Percentiles rank a stretch among this genome's conserved stretches.
These are phyloP conservation scores for Drosophila setifemur DNA, from an alignment of 1,140 invertebrate species.

Conservation along the genomic window DNA sequence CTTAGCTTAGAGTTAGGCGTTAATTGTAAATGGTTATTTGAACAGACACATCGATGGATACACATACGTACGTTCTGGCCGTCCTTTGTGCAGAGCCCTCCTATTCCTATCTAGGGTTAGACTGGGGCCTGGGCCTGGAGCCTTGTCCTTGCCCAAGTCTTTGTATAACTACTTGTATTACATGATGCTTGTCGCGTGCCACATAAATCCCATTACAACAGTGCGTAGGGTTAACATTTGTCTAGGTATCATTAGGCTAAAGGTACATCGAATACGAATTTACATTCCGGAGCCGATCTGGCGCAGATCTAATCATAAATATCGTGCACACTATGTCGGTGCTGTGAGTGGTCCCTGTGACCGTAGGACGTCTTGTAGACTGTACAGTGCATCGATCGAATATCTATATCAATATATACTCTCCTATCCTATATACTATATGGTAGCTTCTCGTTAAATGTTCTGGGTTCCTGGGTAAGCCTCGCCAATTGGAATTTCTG, in stretches of 20 bases:
- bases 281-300: background rate
- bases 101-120: constrained; percentile 25
- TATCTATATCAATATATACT: background rate
- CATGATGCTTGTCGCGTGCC: constrained; percentile 43
- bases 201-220: constrained; percentile 52
- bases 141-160: constrained; percentile 31
- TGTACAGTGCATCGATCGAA: constrained; percentile 25
- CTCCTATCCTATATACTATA: constrained; percentile 4
- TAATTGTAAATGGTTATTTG: constrained; percentile 51
- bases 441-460: constrained; percentile 27
- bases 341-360: constrained; percentile 49
- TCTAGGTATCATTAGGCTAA: constrained; percentile 26
- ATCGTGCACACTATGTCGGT: constrained; percentile 7
- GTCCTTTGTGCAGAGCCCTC: background rate
- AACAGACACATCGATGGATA: constrained; percentile 68
- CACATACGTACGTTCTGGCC: constrained; percentile 5
- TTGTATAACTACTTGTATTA: constrained; percentile 30
- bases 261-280: constrained; percentile 36
- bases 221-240: constrained; percentile 54
- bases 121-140: constrained; percentile 12
- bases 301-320: too few species aligned
- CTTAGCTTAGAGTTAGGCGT: constrained; percentile 44
- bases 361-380: constrained; percentile 48
- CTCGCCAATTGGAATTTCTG: constrained; percentile 44
- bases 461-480: constrained; percentile 10